phyloP scores from a whole-genome alignment of 2,888 invertebrate species.

The Embidobia sp. region DNA sequence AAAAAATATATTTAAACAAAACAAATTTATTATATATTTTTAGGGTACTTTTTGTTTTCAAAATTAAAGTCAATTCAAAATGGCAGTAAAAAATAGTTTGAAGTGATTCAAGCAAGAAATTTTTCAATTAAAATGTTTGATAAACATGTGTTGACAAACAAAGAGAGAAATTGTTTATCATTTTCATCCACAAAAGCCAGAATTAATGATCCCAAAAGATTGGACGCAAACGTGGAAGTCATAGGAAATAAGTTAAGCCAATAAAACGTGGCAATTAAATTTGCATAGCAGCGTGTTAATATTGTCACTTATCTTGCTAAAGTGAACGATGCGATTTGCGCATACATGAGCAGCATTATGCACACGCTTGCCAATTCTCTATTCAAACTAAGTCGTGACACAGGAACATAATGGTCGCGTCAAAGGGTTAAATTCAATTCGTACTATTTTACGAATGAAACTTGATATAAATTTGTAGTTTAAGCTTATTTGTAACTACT shows the following conservation, averaged over 20 bases:
- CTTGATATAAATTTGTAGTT: slow-evolving; percentile 51
- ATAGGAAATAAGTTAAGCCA: slow-evolving; percentile 50
- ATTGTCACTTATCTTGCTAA: slow-evolving; percentile 57
- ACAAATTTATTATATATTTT: no score
- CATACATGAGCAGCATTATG: slow-evolving; percentile 52
- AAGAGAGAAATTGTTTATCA: background rate
- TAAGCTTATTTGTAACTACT: slow-evolving; percentile 56
- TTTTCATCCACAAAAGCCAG: background rate
- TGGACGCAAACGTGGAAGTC: slow-evolving; percentile 32
- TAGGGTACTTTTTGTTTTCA: no score
- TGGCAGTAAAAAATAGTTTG: no score
- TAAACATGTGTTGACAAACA: no score
- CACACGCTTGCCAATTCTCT: slow-evolving; percentile 44
- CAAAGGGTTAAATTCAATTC: slow-evolving; percentile 60
- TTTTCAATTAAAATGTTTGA: no score
- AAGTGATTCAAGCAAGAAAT: no score
- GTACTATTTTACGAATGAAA: slow-evolving; percentile 56
- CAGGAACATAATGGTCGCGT: slow-evolving; percentile 50
- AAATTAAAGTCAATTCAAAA: no score
- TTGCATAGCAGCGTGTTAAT: slow-evolving; percentile 55
- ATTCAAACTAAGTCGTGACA: slow-evolving; percentile 56
- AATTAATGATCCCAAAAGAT: slow-evolving; percentile 38
- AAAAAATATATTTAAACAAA: no score
- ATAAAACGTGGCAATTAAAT: slow-evolving; percentile 49
- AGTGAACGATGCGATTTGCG: slow-evolving; percentile 59